A percentile compares a stretch with the other conserved stretches of the same genome.
Conservation (phyloP, 2,113 vertebrate species). For the Sceloporus tristichus region DNA sequence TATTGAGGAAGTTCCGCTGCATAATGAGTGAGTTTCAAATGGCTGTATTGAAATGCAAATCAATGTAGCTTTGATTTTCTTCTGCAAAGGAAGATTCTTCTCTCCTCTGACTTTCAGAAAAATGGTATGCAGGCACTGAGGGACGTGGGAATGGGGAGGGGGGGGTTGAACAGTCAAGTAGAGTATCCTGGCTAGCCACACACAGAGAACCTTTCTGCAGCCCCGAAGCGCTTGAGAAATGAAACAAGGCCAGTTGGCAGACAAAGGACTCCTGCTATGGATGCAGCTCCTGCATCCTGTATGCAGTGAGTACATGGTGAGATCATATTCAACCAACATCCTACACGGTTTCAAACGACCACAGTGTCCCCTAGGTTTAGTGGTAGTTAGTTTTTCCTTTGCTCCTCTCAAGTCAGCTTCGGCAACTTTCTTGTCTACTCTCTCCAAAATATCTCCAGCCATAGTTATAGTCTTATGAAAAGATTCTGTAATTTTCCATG, state of each 20-base stretch:
- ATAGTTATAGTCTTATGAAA: not conserved
- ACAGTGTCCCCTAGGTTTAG: not conserved
- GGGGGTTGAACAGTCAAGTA: not conserved
- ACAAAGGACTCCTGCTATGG: not conserved
- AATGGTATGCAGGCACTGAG: too few relatives aligned
- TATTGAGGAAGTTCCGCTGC: not conserved
- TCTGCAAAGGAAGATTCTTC: constrained; percentile 54
- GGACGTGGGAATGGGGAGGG: too few relatives aligned
- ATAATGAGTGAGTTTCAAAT: not conserved
- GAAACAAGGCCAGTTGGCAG: not conserved
- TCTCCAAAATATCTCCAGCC: not conserved
- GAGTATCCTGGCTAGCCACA: not conserved
- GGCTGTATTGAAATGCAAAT: constrained; percentile 50
- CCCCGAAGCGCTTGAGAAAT: not conserved
- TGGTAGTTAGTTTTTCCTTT: not conserved
- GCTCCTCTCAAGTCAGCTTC: not conserved
- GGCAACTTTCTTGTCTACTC: not conserved
- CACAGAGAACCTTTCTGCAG: not conserved
- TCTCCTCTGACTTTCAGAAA: constrained; percentile 39
- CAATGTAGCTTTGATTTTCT: constrained; percentile 58
- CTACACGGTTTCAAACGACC: not conserved
- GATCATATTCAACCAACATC: not conserved
- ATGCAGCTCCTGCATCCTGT: not conserved
- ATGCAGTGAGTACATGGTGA: not conserved
- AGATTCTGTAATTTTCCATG: not conserved